phyloP scores from a whole-genome alignment of 2,113 vertebrate genomes.

The Anoplopoma fimbria region DNA sequence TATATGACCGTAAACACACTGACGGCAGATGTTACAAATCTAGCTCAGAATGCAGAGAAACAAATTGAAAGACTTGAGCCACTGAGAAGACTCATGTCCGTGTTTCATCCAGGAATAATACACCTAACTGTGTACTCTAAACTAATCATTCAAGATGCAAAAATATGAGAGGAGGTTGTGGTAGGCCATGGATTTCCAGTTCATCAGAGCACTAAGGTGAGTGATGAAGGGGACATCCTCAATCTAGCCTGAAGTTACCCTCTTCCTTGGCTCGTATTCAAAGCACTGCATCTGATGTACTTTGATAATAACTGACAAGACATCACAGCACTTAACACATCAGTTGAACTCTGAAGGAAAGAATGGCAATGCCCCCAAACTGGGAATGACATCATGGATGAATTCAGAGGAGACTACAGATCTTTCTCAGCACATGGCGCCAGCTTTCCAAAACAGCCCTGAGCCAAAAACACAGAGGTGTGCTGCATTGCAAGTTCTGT shows the following conservation, averaged over 20 bases:
- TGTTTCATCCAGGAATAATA: slow-evolving; percentile 36
- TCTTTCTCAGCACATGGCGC: not conserved
- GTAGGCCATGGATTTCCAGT: not conserved
- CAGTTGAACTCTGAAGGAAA: slow-evolving; percentile 9
- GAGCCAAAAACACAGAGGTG: slow-evolving; percentile 3
- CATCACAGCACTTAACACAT: slow-evolving; percentile 8
- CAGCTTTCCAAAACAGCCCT: slow-evolving; percentile 26
- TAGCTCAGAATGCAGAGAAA: not conserved
- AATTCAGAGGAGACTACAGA: not conserved
- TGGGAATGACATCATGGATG: slow-evolving; percentile 46
- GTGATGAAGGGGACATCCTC: slow-evolving; percentile 41
- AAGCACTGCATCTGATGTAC: not conserved
- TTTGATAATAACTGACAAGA: not conserved
- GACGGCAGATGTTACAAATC: not conserved
- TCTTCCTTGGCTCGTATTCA: slow-evolving; percentile 12
- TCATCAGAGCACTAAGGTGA: slow-evolving; percentile 38
- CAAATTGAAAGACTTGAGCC: not conserved
- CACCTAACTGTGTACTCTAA: slow-evolving; percentile 14
- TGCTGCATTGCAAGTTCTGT: not conserved
- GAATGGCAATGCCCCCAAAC: slow-evolving; percentile 24
- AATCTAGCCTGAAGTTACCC: slow-evolving; percentile 16
- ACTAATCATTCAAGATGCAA: slow-evolving; percentile 4
- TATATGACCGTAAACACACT: not conserved
- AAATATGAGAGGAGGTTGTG: not conserved
- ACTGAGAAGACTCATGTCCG: not conserved